Base-by-base conservation (phyloP, 2,888 invertebrate genomes). In the Sesamia inferens region DNA sequence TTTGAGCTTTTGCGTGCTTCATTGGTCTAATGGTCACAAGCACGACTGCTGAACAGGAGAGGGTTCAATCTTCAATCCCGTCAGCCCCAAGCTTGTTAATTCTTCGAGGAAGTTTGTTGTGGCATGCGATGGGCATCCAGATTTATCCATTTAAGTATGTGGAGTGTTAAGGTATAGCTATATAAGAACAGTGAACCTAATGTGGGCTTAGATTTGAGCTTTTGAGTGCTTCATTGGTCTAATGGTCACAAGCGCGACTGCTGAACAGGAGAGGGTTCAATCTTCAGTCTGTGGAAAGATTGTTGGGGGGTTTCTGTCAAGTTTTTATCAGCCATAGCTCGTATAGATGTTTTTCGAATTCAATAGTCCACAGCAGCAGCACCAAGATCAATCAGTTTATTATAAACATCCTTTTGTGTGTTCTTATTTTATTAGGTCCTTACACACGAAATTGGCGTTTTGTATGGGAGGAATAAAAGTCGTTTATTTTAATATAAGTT, bases 81-180 rank as follows among this genome's bases (percentile, higher is more conserved):
- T 86, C 88, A 87, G 82, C 79, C 85, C 84, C 81, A 73, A 82
- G 82, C 88, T 90, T 91, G 91, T 91, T 92, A 90, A 90, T 90
- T 89, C 88, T 82, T 85, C 79, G 84, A 88, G 86, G 86, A 88
- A 89, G 86, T 86, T 84, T 86, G 81, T 79, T 68, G 68, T 72
- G 70, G 84, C 92, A 92, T 89, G 92, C 90, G 82, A 92, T 88
- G 47, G 13, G 10, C 39, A 71, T 70, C 63, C 63, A 69, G 82
- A 64, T 69, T 72, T 76, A 68, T 76, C 44, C 44, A 70, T 64
- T 51, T 59, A 31, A 2, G 3, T 64, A 39, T 22, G 24, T 55
- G 44, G 48, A 14, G 16, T 47, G 54, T 19, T 39, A 54, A n/a
- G n/a, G 11, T 11, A 44, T 44, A 44, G 3, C 11, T 44, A 44